phyloP scores from a whole-genome alignment of 2,888 invertebrate genomes.

The Cephus runcator region DNA sequence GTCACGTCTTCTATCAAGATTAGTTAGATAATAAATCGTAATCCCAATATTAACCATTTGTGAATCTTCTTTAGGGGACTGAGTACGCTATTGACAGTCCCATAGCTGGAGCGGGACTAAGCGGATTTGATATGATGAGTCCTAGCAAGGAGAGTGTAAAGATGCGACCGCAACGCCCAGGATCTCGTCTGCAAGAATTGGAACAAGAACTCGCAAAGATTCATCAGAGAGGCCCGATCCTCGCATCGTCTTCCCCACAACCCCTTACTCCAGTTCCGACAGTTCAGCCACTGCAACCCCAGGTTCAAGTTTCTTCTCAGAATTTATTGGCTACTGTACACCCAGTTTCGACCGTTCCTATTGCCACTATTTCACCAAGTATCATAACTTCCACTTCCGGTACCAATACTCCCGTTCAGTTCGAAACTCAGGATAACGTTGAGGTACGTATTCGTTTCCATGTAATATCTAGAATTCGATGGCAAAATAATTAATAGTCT shows the following conservation, averaged over 20 bases:
- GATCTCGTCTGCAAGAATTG: constrained; percentile 59
- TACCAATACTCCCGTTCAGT: constrained; percentile 44
- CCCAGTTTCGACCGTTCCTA: constrained; percentile 39
- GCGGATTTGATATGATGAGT: constrained; percentile 53
- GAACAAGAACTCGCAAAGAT: constrained; percentile 65
- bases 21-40: neutral
- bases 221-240: constrained; percentile 56
- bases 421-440: constrained; percentile 47
- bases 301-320: constrained; percentile 25
- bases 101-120: constrained; percentile 37
- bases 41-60: neutral
- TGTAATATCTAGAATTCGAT: neutral
- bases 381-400: constrained; percentile 47
- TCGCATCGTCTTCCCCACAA: constrained; percentile 50
- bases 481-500: neutral
- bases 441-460: constrained; percentile 34
- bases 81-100: constrained; percentile 47
- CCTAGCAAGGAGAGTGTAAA: constrained; percentile 59
- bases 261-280: constrained; percentile 48
- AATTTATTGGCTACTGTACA: constrained; percentile 43
- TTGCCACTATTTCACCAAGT: constrained; percentile 48
- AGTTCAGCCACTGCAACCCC: constrained; percentile 28
- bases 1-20: neutral
- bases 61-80: neutral
- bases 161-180: constrained; percentile 49